phyloP scores from a whole-genome alignment of 2,113 vertebrate genomes.

The Galeopterus variegatus region DNA sequence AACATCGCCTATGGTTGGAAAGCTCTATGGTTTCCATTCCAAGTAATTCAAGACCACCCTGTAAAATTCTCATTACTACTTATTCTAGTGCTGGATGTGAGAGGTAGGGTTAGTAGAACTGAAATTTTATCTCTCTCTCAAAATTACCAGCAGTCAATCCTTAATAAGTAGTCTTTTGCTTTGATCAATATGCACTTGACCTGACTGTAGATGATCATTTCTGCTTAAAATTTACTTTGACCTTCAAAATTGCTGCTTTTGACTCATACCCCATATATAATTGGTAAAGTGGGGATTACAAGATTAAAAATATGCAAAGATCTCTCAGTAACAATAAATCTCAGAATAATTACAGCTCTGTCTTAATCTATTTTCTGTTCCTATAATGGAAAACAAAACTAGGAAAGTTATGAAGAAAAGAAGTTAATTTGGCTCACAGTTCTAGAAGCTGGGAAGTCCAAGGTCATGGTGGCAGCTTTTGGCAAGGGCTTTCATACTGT shows the following conservation, averaged over 20 bases:
- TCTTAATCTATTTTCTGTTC: too few relatives aligned
- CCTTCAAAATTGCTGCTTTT: background rate
- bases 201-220: background rate
- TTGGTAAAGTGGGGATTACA: background rate
- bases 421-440: too few relatives aligned
- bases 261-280: background rate
- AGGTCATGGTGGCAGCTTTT: too few relatives aligned
- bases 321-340: background rate
- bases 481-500: too few relatives aligned
- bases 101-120: background rate
- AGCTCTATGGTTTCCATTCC: background rate
- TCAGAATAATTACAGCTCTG: background rate
- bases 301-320: background rate
- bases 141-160: background rate
- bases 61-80: background rate
- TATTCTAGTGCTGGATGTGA: background rate
- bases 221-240: background rate
- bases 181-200: background rate
- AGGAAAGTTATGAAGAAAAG: too few relatives aligned
- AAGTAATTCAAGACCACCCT: background rate
- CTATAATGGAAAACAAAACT: too few relatives aligned
- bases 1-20: background rate
- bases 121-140: background rate
- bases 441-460: too few relatives aligned
- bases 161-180: background rate